Conservation (phyloP, 2,888 invertebrate species). For the Apocheima hispidaria region DNA sequence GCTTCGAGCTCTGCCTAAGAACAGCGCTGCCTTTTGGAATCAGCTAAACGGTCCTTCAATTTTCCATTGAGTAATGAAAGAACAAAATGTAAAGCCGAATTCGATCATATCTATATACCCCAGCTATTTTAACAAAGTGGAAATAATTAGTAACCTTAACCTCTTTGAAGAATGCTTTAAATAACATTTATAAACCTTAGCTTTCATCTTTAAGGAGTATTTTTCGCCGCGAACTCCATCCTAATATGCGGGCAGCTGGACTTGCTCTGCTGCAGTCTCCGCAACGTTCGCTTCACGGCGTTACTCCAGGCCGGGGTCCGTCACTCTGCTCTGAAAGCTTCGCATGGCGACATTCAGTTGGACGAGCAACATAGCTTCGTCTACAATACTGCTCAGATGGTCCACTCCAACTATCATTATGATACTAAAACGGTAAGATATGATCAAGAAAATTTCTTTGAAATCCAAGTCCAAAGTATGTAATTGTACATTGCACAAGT, state of each 20-base stretch:
- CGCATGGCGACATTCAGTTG: conserved; percentile 50
- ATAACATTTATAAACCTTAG: background rate
- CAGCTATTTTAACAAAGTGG: too few relatives aligned
- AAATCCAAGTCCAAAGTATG: background rate
- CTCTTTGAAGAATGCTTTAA: too few relatives aligned
- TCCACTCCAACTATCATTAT: conserved; percentile 66
- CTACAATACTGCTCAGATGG: conserved; percentile 64
- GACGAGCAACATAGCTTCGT: conserved; percentile 69
- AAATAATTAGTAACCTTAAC: too few relatives aligned
- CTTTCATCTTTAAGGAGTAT: conserved; percentile 63
- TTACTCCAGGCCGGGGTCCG: conserved; percentile 60
- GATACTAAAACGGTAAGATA: conserved; percentile 60
- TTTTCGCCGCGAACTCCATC: conserved; percentile 74
- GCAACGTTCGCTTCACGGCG: conserved; percentile 72
- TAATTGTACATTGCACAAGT: background rate
- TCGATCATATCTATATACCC: too few relatives aligned
- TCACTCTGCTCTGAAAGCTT: conserved; percentile 52
- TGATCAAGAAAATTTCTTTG: background rate
- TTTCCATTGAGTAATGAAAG: too few relatives aligned
- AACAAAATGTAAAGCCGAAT: too few relatives aligned
- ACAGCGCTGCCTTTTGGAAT: too few relatives aligned
- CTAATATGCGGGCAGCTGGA: conserved; percentile 79
- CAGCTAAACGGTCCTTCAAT: too few relatives aligned
- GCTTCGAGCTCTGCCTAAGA: too few relatives aligned
- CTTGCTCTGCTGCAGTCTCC: conserved; percentile 72